Percentiles rank a stretch among this genome's conserved stretches.
Evolutionary conservation across 2,888 invertebrate genomes (phyloP).

Genomic region (Thera obeliscata): DNA sequence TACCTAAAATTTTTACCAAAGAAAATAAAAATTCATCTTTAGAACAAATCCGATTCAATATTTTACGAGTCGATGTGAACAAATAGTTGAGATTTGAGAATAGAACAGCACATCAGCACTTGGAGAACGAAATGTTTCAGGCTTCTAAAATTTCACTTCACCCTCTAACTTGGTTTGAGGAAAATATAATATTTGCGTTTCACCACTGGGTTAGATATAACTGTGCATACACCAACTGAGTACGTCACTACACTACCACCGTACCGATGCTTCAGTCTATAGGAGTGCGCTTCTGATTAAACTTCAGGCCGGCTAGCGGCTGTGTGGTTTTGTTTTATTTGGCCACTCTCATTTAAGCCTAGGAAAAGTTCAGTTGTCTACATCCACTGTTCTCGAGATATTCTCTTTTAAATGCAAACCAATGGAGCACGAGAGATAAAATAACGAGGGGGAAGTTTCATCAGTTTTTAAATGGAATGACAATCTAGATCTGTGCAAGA

Average conservation of each 20-base stretch:
- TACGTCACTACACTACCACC: constrained; percentile 6
- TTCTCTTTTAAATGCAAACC: constrained; percentile 26
- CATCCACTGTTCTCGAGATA: constrained; percentile 31
- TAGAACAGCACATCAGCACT: too few species aligned
- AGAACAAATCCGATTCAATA: too few species aligned
- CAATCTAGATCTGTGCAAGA: constrained; percentile 2
- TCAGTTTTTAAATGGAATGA: constrained; percentile 10
- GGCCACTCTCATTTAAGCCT: constrained; percentile 38
- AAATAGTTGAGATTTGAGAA: too few species aligned
- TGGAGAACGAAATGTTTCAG: too few species aligned
- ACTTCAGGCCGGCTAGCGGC: constrained; percentile 50
- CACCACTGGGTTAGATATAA: neutral
- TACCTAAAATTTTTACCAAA: too few species aligned
- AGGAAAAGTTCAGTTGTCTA: constrained; percentile 29
- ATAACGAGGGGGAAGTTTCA: neutral
- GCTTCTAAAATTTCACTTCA: neutral
- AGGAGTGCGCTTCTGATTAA: constrained; percentile 62
- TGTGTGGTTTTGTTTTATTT: constrained; percentile 58
- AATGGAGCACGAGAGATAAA: constrained; percentile 27
- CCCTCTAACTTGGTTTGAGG: neutral
- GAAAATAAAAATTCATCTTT: too few species aligned
- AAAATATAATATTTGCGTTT: neutral
- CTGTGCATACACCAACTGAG: neutral
- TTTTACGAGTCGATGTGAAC: too few species aligned
- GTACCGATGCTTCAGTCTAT: constrained; percentile 13